Base-by-base conservation (phyloP, 2,113 vertebrate species). In the Pampusana beccarii region DNA sequence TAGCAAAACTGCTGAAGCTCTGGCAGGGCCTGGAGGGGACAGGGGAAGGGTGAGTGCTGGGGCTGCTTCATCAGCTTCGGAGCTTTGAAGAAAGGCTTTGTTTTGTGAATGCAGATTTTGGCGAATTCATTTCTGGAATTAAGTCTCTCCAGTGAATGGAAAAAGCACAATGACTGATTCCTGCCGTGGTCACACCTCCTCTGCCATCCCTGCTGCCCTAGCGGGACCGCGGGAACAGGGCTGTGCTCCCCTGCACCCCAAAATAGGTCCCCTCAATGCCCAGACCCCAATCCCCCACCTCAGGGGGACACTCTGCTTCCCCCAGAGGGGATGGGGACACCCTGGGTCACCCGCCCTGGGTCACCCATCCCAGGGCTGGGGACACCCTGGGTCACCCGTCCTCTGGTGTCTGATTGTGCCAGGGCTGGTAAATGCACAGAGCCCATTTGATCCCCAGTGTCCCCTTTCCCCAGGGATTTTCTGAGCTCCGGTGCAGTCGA, bases 11-110 rank as follows among this genome's bases (percentile, higher is more conserved):
- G 4, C 54, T 50, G 78, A 8, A 56, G 13, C 70, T 29, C 4
- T 33, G 61, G 62, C 28, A 28, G 91, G 79, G 91, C 82, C 77
- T 53, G 61, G 79, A 91, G 51, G 85, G 92, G 95, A 74, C 83
- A 33, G 48, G 77, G 70, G 50, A 24, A 60, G 65, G 80, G 33
- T 7, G 42, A 50, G 21, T 25, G 1, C 3, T 12, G 25, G 29
- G 26, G 7, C 19, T 20, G 33, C 5, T 66, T n/a, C 40, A 15
- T 8, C 62, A 24, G 71, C 4, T 6, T 6, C 14, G 1, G 8
- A 21, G 87, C 75, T 50, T 40, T 29, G 66, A 40, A 40, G 26
- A 34, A 38, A 23, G 51, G 54, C 51, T 84, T 70, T 65, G 54
- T 11, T 10, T 48, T 9, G 19, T 24, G 28, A 44, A 46, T 5